These are phyloP conservation scores for Vandiemenella viatica DNA, from an alignment of 2,888 invertebrate species.

Conservation along the genomic window DNA sequence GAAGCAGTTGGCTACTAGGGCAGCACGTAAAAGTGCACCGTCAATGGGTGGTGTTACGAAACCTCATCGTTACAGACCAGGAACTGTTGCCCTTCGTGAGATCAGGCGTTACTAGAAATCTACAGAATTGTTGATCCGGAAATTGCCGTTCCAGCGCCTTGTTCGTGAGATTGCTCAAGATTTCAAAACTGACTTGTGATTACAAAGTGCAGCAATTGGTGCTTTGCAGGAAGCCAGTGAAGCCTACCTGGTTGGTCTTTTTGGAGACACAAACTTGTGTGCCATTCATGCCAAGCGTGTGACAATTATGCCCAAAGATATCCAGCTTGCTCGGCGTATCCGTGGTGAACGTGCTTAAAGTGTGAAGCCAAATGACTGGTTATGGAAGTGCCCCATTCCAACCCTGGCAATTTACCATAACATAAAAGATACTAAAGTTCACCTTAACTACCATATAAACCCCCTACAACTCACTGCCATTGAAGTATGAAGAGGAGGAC, in stretches of 20 bases:
- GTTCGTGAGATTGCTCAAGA: constrained; percentile 96
- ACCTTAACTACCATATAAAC: neutral
- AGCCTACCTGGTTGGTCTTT: constrained; percentile 83
- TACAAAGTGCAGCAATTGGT: constrained; percentile 89
- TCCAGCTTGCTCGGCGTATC: constrained; percentile 89
- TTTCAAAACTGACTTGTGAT: constrained; percentile 91
- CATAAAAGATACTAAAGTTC: neutral
- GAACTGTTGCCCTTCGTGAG: constrained; percentile 92
- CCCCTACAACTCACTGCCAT: constrained; percentile 3
- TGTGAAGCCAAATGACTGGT: neutral
- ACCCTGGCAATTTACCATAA: neutral
- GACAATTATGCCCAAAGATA: constrained; percentile 96
- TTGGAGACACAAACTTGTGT: constrained; percentile 96
- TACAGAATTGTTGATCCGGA: constrained; percentile 87
- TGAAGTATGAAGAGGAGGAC: neutral
- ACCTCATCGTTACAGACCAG: constrained; percentile 89
- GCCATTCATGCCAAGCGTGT: constrained; percentile 95
- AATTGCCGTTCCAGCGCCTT: constrained; percentile 88
- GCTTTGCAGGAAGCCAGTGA: constrained; percentile 83
- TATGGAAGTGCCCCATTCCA: neutral
- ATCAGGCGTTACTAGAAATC: constrained; percentile 94
- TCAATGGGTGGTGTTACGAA: constrained; percentile 93
- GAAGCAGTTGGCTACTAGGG: constrained; percentile 87
- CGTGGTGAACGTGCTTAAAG: constrained; percentile 86
- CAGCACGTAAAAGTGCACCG: constrained; percentile 87